A percentile compares a stretch with the other conserved stretches of the same genome.
These are phyloP conservation scores for Conus canariensis DNA, from an alignment of 2,888 invertebrate species.

Conservation along the genomic window DNA sequence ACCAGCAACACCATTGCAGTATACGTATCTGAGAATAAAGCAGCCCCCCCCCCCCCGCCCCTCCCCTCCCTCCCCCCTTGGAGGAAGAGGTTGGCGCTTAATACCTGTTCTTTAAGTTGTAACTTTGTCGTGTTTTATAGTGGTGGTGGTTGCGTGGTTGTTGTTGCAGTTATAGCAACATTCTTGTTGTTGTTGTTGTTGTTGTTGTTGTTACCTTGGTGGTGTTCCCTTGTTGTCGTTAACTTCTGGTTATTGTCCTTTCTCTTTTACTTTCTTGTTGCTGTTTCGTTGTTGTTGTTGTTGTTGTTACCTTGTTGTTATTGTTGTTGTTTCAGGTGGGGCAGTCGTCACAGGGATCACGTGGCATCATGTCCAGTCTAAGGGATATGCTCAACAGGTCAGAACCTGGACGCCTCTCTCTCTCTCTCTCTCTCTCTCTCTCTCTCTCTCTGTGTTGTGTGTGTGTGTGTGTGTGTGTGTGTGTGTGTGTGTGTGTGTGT, in stretches of 20 bases:
- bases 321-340: slow-evolving; percentile 45
- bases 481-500: not conserved
- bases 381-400: slow-evolving; percentile 53
- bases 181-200: too few relatives aligned
- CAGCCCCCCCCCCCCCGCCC: too few relatives aligned
- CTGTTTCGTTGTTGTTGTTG: not conserved
- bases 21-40: too few relatives aligned
- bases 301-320: not conserved
- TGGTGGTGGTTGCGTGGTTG: too few relatives aligned
- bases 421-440: not conserved
- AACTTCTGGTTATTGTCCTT: not conserved
- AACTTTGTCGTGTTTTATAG: too few relatives aligned
- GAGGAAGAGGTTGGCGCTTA: too few relatives aligned
- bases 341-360: slow-evolving; percentile 46
- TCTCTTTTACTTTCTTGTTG: not conserved
- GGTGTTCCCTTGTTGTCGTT: not conserved
- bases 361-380: slow-evolving; percentile 52
- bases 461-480: not conserved
- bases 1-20: too few relatives aligned
- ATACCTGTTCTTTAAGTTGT: too few relatives aligned
- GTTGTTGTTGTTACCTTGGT: not conserved
- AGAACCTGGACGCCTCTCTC: not conserved
- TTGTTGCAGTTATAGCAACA: too few relatives aligned
- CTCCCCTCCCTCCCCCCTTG: too few relatives aligned
- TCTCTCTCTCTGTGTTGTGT: not conserved